Conservation (phyloP, 2,797 vertebrate genomes). For the Mormyrops attenuatus region DNA sequence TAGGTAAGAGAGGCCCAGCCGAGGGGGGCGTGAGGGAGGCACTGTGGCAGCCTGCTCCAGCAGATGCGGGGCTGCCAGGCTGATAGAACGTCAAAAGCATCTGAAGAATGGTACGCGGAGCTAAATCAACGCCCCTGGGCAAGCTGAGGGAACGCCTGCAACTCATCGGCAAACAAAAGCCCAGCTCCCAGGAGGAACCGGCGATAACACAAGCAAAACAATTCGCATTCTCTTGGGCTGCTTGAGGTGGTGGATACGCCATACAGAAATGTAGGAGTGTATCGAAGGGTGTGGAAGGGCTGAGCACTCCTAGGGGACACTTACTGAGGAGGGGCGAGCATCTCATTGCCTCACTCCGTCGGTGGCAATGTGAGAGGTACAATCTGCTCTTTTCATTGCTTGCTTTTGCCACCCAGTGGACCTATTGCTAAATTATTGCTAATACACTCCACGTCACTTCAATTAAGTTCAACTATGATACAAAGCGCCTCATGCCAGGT, state of each 20-base stretch:
- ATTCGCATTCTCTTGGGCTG: background rate
- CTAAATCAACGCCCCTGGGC: conserved; percentile 58
- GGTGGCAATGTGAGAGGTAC: background rate
- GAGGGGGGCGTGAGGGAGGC: conserved; percentile 19
- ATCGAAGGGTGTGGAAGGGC: background rate
- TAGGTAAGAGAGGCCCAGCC: background rate
- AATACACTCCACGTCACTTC: background rate
- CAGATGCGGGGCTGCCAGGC: conserved; percentile 53
- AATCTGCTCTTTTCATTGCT: background rate
- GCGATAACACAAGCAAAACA: conserved; percentile 25
- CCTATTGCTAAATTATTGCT: background rate
- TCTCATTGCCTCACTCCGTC: background rate
- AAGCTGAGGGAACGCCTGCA: conserved; percentile 44
- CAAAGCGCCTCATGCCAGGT: background rate
- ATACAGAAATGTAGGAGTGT: background rate
- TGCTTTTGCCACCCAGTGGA: background rate
- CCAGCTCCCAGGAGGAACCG: conserved; percentile 9
- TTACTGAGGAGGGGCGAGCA: background rate
- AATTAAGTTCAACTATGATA: background rate
- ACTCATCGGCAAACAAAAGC: conserved; percentile 41
- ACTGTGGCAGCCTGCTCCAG: conserved; percentile 43
- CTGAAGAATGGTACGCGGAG: conserved; percentile 57
- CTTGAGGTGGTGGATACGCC: background rate
- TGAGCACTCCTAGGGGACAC: background rate
- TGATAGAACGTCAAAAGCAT: conserved; percentile 59